Conservation (phyloP, 1,140 invertebrate genomes). For the Spodoptera frugiperda region DNA sequence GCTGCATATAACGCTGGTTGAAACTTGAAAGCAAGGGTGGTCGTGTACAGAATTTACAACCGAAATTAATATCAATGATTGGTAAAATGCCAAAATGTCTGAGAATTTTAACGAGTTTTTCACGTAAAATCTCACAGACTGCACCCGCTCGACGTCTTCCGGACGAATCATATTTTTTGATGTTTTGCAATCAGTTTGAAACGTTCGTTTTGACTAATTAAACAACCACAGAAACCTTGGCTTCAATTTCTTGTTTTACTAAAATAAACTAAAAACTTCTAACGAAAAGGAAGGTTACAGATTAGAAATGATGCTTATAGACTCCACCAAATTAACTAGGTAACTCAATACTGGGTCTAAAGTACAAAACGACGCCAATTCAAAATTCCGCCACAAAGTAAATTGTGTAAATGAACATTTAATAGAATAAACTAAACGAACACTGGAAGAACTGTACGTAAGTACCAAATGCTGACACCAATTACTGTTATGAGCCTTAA, state of each 20-base stretch:
- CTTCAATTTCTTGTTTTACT: too few relatives aligned
- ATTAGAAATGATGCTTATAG: neutral
- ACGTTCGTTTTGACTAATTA: neutral
- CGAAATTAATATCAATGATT: constrained; percentile 47
- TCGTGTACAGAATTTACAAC: constrained; percentile 21
- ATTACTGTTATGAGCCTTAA: constrained; percentile 78
- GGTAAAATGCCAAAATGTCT: constrained; percentile 55
- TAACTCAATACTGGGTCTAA: neutral
- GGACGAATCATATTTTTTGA: constrained; percentile 11
- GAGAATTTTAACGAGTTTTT: constrained; percentile 54
- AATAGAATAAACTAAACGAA: constrained; percentile 35
- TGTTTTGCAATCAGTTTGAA: neutral
- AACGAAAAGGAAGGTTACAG: neutral
- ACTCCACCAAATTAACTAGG: neutral
- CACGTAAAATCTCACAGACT: constrained; percentile 18
- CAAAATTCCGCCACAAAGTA: constrained; percentile 20
- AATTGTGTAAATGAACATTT: constrained; percentile 46
- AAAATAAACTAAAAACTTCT: too few relatives aligned
- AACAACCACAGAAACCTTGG: neutral
- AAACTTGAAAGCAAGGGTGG: constrained; percentile 20
- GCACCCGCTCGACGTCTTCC: constrained; percentile 19
- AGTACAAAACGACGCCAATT: constrained; percentile 16
- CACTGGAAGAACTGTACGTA: constrained; percentile 17
- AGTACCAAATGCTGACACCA: constrained; percentile 57
- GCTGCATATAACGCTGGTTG: constrained; percentile 16